Evolutionary conservation across 2,113 vertebrate species (phyloP), one percentile per base, ranked within the genome.

Genomic region (Bagarius yarrelli): DNA sequence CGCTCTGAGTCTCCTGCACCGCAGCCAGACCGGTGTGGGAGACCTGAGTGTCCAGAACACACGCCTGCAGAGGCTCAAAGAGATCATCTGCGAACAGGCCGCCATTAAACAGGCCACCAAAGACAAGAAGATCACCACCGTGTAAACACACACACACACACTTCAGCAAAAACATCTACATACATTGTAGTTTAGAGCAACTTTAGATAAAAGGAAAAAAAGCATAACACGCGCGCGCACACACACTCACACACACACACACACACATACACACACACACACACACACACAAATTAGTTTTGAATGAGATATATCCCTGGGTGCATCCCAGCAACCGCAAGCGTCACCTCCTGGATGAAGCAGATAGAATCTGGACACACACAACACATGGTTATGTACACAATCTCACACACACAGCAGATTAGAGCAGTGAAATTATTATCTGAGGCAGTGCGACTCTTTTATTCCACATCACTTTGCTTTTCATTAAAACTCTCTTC

Each of bases 61-160:
- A 86, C 90, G 98, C 56, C 90, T 99, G 83, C 98, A 99, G 92
- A 88, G 97, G 53, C 92, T 99, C 85, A 99, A 99, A 87, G 98
- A 99, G 94, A 98, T 99, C 91, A 95, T 99, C 88, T 99, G 98
- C 0, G 97, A 99, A 89, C 97, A 99, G 88, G 97, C 97, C 0
- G 97, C 97, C 85, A 98, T 99, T 90, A 99, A 99, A 81, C 98
- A 99, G 87, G 97, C 97, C 91, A 96, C 95, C 90, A 98, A 98
- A 90, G 98, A 99, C 90, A 99, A 99, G 94, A 99, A 99, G 79
- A 98, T 99, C 91, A 99, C 98, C 23, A 99, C 97, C 0, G 98
- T 99, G 71, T 99, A 87, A 92, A 69, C 6, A 23, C 13, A 0
- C 59, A 30, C 32, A 18, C 77, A 40, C 47, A 50, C 67, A 70